Conservation (phyloP, 2,113 vertebrate genomes). For the Otus sunia region DNA sequence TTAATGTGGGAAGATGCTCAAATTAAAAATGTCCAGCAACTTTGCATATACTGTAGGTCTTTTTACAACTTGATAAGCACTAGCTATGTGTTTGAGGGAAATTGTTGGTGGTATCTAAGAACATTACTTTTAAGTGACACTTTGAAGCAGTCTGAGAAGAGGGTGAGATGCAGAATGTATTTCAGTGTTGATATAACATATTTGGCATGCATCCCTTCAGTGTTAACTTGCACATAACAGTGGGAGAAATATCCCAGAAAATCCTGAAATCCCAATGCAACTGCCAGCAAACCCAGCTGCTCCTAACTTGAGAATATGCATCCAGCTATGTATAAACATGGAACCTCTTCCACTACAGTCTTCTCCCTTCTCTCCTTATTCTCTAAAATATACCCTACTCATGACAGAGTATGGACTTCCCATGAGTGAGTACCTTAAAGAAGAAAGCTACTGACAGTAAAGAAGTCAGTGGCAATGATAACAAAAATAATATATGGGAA, state of each 20-base stretch:
- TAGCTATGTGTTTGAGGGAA: too few species aligned
- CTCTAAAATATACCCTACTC: neutral
- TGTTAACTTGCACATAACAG: too few species aligned
- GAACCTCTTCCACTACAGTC: neutral
- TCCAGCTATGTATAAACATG: neutral
- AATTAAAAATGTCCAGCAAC: too few species aligned
- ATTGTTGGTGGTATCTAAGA: too few species aligned
- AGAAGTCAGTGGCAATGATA: neutral
- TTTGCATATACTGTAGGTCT: too few species aligned
- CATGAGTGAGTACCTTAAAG: neutral
- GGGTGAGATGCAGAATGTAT: too few species aligned
- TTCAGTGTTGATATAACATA: too few species aligned
- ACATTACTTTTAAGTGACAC: too few species aligned
- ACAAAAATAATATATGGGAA: neutral
- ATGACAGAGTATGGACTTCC: neutral
- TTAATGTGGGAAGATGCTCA: neutral
- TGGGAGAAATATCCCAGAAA: too few species aligned
- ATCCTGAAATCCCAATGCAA: neutral
- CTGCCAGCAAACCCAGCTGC: neutral
- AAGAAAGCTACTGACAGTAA: neutral
- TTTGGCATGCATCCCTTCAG: too few species aligned
- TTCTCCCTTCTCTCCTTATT: neutral
- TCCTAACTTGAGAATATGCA: neutral
- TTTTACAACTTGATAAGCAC: too few species aligned
- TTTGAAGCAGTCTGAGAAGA: too few species aligned